Evolutionary conservation across 2,888 invertebrate genomes (phyloP).

Genomic region (Limnephilus auricula): DNA sequence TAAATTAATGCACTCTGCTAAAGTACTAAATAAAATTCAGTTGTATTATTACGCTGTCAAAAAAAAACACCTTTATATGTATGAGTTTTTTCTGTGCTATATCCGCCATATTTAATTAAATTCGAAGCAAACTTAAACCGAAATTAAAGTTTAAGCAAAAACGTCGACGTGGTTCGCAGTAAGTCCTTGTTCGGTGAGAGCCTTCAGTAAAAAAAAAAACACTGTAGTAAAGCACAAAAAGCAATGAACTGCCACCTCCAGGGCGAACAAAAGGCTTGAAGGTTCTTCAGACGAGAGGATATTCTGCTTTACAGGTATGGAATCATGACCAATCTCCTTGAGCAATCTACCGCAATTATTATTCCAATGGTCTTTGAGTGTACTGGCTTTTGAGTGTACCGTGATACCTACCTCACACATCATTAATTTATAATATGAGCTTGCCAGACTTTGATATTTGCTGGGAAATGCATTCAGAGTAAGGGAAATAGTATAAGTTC

Average conservation of each 20-base stretch:
- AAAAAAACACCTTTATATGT: too few species aligned
- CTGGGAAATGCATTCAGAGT: neutral
- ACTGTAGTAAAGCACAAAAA: neutral
- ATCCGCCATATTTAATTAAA: neutral
- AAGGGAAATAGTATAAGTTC: neutral
- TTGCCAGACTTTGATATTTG: neutral
- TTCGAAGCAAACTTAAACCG: too few species aligned
- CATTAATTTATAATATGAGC: neutral
- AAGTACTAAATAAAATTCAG: neutral
- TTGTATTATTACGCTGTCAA: too few species aligned
- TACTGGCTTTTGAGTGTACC: neutral
- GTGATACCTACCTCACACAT: neutral
- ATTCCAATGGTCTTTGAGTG: neutral
- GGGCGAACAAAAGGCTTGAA: slow-evolving; percentile 3
- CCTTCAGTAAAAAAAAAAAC: neutral
- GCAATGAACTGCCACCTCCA: neutral
- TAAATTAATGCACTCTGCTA: neutral
- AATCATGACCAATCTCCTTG: neutral
- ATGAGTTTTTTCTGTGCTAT: neutral
- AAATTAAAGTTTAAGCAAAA: too few species aligned
- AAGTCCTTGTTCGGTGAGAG: neutral
- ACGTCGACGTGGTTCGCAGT: too few species aligned
- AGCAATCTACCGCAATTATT: neutral
- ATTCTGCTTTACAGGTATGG: neutral
- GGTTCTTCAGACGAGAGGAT: neutral